These are phyloP conservation scores for Bugula neritina DNA, from an alignment of 2,888 invertebrate species.

Conservation along the genomic window DNA sequence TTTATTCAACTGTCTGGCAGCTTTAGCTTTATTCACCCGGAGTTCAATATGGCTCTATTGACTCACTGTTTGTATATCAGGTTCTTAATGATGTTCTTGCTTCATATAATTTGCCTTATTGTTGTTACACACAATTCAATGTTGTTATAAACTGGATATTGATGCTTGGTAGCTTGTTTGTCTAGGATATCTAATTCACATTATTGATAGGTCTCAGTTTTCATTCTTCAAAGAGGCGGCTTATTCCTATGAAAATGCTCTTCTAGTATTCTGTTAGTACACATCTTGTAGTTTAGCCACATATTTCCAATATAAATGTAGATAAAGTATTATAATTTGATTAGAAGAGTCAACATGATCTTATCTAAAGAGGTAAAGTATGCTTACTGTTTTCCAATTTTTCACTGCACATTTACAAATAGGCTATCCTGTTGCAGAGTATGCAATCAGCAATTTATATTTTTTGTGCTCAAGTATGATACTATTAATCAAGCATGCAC, in stretches of 20 bases:
- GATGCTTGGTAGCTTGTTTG: constrained; percentile 18
- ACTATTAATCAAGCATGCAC: too few species aligned
- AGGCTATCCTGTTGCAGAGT: too few species aligned
- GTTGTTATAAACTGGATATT: constrained; percentile 22
- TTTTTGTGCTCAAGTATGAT: too few species aligned
- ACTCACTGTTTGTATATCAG: not conserved
- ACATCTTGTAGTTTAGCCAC: too few species aligned
- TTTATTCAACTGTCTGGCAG: not conserved
- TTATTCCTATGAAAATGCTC: too few species aligned
- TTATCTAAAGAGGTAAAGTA: not conserved
- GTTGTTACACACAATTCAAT: not conserved
- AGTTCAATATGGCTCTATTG: not conserved
- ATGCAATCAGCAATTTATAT: too few species aligned
- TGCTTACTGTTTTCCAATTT: too few species aligned
- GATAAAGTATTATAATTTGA: too few species aligned
- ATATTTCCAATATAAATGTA: too few species aligned
- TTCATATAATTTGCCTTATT: not conserved
- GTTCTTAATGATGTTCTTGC: not conserved
- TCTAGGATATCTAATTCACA: not conserved
- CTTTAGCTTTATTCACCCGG: not conserved
- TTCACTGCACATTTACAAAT: too few species aligned
- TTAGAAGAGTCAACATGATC: not conserved
- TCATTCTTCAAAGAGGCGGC: not conserved
- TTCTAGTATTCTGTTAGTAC: too few species aligned
- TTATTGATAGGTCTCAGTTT: not conserved